Evolutionary conservation across 2,113 vertebrate genomes (phyloP), one percentile per base, ranked within the genome.

Genomic region (Oryzias celebensis): DNA sequence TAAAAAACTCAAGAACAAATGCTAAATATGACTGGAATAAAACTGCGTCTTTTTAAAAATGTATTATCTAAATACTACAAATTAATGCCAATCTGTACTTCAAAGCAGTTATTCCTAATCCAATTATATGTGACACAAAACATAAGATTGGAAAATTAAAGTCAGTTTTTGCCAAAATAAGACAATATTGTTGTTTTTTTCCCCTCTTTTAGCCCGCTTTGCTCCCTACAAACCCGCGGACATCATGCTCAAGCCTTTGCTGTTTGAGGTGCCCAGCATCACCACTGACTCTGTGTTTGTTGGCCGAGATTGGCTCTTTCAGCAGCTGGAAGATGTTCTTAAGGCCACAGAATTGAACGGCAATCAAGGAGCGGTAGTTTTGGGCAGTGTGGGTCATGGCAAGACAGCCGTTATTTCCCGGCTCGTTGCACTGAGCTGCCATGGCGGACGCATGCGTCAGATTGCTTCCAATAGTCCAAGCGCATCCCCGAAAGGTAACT

Each of bases 221-320:
- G 82, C 94, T 71, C 93, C 96, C 14, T 99, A 98, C 83, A 98
- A 99, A 89, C 94, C 96, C 17, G 94, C 93, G 81, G 97, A 98
- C 88, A 96, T 98, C 91, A 90, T 99, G 92, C 92, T 98, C 84
- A 99, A 99, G 88, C 97, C 97, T 0, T 81, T 99, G 46, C 78
- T 99, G 78, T 99, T 99, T 26, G 97, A 99, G 87, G 97, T 99
- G 59, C 97, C 97, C 42, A 99, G 97, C 91, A 96, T 99, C 90
- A 98, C 97, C 45, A 98, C 94, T 10, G 97, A 99, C 84, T 97
- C 96, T 0, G 96, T 98, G 88, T 98, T 99, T 52, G 92, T 99
- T 81, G 96, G 96, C 67, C 93, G 97, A 43, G 95, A 98, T 52
- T 98, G 97, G 97, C 92, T 99, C 51, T 99, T 99, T 81, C 91